Evolutionary conservation across 2,113 vertebrate genomes (phyloP), one percentile per base, ranked within the genome.

Genomic region (Hiodon tergisus): DNA sequence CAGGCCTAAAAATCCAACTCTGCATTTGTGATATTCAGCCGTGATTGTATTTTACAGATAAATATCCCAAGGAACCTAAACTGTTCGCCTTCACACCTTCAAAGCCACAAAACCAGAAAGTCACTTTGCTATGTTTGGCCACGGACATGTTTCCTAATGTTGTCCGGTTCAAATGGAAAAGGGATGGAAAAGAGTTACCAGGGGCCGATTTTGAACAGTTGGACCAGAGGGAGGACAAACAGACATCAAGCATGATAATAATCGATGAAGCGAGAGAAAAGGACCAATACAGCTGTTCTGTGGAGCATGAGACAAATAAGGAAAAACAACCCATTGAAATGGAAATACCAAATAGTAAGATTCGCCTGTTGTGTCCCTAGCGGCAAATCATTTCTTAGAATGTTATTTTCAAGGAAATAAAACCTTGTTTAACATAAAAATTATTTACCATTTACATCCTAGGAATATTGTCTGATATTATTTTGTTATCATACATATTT

Each of bases 91-190:
- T 80, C 58, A 31, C 16, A 54, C 14, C 48, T 0, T 11, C 60
- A 5, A 62, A n/a, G 0, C 1, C 46, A 51, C 13, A 67, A n/a
- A 13, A 71, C 10, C 13, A 0, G 0, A 79, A 71, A 50, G 48
- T 2, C 16, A n/a, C 66, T 13, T 4, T 77, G 31, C 46, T 84
- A 48, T 81, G 81, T 31, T 69, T 77, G 10, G 83, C 81, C 10
- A 77, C 4, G 1, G 1, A 6, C 0, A 83, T 84, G 83, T 74
- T 73, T 11, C 83, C 83, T 3, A 55, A 78, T 2, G 0, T 81
- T 0, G 70, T 81, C 61, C 75, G 0, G 48, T 76, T 84, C 61
- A 62, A 2, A 10, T 84, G 83, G 83, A 0, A 76, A 16, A 46
- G 59, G 2, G 3, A 6, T 0, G 13, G 13, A 0, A 0, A 13